phyloP scores from a whole-genome alignment of 2,113 vertebrate species.

The Brevimyrus niger region DNA sequence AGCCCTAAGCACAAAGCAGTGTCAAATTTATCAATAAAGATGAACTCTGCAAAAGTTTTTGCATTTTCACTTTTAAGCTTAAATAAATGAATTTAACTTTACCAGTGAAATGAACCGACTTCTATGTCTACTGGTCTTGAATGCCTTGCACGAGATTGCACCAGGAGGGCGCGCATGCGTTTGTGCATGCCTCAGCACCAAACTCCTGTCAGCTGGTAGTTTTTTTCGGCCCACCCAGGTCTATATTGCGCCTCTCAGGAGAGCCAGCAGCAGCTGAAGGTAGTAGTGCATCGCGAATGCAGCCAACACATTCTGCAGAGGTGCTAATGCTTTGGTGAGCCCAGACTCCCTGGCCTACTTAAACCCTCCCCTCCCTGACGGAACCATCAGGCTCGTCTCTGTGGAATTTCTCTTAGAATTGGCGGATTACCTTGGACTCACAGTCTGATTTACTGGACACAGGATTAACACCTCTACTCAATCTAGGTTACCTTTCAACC shows the following conservation, averaged over 20 bases:
- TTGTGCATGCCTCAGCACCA: background rate
- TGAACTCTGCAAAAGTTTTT: background rate
- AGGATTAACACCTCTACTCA: background rate
- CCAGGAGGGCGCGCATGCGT: background rate
- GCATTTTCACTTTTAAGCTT: background rate
- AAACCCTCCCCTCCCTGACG: background rate
- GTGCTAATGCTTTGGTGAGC: background rate
- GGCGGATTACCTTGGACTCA: conserved; percentile 1
- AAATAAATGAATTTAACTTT: background rate
- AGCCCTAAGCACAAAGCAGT: background rate
- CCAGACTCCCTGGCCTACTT: background rate
- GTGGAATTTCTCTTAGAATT: background rate
- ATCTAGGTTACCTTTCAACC: background rate
- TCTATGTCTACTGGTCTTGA: background rate
- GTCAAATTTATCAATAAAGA: background rate
- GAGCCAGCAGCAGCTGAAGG: background rate
- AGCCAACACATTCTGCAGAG: background rate
- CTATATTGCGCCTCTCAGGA: background rate
- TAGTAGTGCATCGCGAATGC: background rate
- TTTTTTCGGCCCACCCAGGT: background rate
- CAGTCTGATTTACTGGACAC: conserved; percentile 29
- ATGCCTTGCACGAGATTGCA: background rate
- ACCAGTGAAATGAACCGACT: background rate
- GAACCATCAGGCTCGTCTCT: background rate
- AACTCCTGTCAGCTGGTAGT: background rate